Evolutionary conservation across 2,888 invertebrate genomes (phyloP).

Genomic region (Rhaphigaster nebulosa): DNA sequence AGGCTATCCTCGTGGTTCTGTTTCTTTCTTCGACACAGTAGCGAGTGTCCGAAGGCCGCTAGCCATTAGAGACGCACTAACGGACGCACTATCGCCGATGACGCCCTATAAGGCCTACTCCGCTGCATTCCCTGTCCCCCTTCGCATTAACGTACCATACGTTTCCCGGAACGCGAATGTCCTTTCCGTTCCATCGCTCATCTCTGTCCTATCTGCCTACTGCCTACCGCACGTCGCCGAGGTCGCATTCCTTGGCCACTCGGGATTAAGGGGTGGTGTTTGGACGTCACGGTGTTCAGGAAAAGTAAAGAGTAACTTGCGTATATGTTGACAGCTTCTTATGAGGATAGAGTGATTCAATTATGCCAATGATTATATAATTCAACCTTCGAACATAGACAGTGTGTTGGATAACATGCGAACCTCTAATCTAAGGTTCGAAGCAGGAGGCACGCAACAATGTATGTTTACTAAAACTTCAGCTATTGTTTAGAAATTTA

Average conservation of each 20-base stretch:
- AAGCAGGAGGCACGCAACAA: not conserved
- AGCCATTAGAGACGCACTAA: slow-evolving; percentile 18
- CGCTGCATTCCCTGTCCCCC: slow-evolving; percentile 16
- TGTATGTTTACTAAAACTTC: not conserved
- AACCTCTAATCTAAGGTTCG: not conserved
- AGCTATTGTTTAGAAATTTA: not conserved
- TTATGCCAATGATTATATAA: not conserved
- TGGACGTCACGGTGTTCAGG: not conserved
- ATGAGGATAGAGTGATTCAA: not conserved
- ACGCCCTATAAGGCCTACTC: not conserved
- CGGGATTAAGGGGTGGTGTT: not conserved
- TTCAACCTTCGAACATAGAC: not conserved
- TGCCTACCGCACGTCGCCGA: not conserved
- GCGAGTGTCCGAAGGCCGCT: not conserved
- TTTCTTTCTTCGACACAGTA: not conserved
- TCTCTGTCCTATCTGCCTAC: slow-evolving; percentile 25
- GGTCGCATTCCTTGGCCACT: not conserved
- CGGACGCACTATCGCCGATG: slow-evolving; percentile 1
- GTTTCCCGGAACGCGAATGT: slow-evolving; percentile 22
- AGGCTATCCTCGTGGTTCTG: not conserved
- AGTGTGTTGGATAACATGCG: not conserved
- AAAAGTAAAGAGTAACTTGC: not conserved
- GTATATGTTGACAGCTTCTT: not conserved
- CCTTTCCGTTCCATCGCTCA: slow-evolving; percentile 39
- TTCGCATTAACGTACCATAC: slow-evolving; percentile 44